Percentiles rank a stretch among this genome's conserved stretches.
These are phyloP conservation scores for Acanthosepion pharaonis DNA, from an alignment of 2,888 invertebrate species.

Conservation along the genomic window DNA sequence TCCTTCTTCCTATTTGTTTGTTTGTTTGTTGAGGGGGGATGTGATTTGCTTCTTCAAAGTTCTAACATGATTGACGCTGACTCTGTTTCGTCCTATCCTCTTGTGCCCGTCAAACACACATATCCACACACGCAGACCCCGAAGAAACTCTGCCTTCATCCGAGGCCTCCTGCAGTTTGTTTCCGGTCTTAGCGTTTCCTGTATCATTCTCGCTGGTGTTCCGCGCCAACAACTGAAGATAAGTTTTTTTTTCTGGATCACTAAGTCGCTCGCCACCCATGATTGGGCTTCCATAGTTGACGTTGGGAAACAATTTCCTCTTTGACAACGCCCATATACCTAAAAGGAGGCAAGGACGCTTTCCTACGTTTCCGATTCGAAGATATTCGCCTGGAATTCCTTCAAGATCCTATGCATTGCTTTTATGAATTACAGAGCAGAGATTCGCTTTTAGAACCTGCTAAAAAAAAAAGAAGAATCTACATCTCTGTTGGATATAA, in stretches of 20 bases:
- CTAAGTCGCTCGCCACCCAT: conserved; percentile 1
- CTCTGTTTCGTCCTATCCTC: neutral
- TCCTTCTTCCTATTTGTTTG: too few relatives aligned
- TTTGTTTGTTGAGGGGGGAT: too few relatives aligned
- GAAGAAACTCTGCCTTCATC: neutral
- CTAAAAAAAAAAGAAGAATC: neutral
- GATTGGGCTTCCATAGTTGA: neutral
- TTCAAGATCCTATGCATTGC: neutral
- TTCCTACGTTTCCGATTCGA: neutral
- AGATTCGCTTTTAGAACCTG: neutral
- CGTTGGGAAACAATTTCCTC: conserved; percentile 12
- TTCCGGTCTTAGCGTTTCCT: neutral
- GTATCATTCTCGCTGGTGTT: neutral
- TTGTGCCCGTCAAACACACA: too few relatives aligned
- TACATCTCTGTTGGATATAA: neutral
- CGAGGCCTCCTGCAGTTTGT: neutral
- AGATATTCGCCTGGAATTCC: neutral
- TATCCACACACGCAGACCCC: neutral
- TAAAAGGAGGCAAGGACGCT: neutral
- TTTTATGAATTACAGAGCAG: neutral
- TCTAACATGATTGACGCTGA: too few relatives aligned
- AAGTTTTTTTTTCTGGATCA: conserved; percentile 33
- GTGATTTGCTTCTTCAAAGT: too few relatives aligned
- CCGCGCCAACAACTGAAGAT: neutral
- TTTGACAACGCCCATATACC: neutral